Evolutionary conservation across 2,888 invertebrate species (phyloP).

Genomic region (Cecidostiba fungosa): DNA sequence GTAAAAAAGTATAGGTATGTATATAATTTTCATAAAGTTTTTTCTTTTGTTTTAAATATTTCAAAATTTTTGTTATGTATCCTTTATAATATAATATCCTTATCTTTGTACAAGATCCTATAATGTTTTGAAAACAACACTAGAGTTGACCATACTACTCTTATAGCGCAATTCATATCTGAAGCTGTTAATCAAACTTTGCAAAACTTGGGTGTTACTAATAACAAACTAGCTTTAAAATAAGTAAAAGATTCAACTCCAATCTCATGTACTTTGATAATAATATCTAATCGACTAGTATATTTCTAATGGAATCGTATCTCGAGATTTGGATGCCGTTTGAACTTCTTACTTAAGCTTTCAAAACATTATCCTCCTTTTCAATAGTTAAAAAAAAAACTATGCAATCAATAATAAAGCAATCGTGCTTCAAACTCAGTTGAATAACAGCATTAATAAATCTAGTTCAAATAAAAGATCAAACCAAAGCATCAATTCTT

Average conservation of each 20-base stretch:
- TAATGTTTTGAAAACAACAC: slow-evolving; percentile 21
- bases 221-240: background rate
- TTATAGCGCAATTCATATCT: background rate
- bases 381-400: background rate
- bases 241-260: background rate
- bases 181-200: slow-evolving; percentile 15
- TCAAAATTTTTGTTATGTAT: background rate
- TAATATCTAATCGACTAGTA: background rate
- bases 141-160: background rate
- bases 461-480: background rate
- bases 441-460: background rate
- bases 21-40: background rate
- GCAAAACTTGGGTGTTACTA: slow-evolving; percentile 15
- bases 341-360: background rate
- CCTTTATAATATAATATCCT: background rate
- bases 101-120: background rate
- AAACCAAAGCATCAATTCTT: slow-evolving; percentile 3
- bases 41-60: background rate
- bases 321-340: background rate
- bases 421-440: background rate
- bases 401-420: background rate
- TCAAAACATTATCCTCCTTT: slow-evolving; percentile 4
- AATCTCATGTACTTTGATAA: background rate
- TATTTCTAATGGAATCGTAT: too few species aligned
- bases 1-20: background rate